phyloP scores from a whole-genome alignment of 2,797 vertebrate species.

The Enteromius mattozi region DNA sequence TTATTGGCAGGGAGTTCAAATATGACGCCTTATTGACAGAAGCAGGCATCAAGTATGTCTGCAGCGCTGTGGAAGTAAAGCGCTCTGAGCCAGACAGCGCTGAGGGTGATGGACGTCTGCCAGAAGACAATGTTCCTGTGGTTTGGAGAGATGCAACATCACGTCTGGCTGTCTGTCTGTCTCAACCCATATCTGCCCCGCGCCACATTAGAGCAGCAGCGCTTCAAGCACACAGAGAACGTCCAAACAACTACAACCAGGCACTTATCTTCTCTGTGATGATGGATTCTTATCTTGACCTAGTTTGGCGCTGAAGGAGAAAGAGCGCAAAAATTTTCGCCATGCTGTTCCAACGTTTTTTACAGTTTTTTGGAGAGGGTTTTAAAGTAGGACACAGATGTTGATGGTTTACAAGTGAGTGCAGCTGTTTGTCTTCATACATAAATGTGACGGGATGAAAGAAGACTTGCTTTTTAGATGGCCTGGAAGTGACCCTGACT shows the following conservation, averaged over 20 bases:
- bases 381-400: slow-evolving; percentile 53
- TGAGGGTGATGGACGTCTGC: slow-evolving; percentile 46
- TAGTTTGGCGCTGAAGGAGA: slow-evolving; percentile 38
- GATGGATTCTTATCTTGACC: slow-evolving; percentile 55
- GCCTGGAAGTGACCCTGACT: slow-evolving; percentile 1
- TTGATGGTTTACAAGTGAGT: slow-evolving; percentile 19
- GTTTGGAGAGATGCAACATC: slow-evolving; percentile 51
- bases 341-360: background rate
- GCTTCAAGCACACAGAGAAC: slow-evolving; percentile 41
- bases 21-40: slow-evolving; percentile 11
- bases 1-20: slow-evolving; percentile 35
- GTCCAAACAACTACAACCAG: slow-evolving; percentile 36
- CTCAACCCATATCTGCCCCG: slow-evolving; percentile 16
- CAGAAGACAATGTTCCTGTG: slow-evolving; percentile 47
- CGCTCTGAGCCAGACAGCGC: slow-evolving; percentile 16
- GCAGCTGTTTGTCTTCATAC: slow-evolving; percentile 51
- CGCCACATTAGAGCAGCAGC: slow-evolving; percentile 36
- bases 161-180: slow-evolving; percentile 50
- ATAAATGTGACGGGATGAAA: slow-evolving; percentile 20
- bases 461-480: background rate
- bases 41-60: slow-evolving; percentile 24
- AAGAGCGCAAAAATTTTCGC: slow-evolving; percentile 11
- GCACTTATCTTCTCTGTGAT: slow-evolving; percentile 38
- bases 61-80: slow-evolving; percentile 23
- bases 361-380: slow-evolving; percentile 21